phyloP scores from a whole-genome alignment of 2,888 invertebrate genomes.

The Pyrrhosoma nymphula region DNA sequence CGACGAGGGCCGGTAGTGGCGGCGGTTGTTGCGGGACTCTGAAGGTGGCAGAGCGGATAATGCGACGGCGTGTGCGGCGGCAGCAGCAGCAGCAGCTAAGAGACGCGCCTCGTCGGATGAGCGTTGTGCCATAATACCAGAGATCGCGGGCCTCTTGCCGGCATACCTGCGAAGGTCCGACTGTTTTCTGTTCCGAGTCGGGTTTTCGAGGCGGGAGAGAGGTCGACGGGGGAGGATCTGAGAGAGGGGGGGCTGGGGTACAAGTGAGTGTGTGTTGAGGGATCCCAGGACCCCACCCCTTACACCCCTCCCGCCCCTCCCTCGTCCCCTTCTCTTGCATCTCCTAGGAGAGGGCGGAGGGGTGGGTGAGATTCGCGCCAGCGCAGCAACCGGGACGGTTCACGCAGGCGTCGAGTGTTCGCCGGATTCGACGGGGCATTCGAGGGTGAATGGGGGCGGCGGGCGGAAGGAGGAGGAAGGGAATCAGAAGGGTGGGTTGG shows the following conservation, averaged over 20 bases:
- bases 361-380: constrained; percentile 41
- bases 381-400: constrained; percentile 50
- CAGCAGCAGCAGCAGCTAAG: neutral
- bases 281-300: constrained; percentile 4
- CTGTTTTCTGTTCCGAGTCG: constrained; percentile 54
- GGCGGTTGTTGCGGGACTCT: neutral
- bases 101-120: neutral
- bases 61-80: neutral
- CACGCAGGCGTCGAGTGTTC: constrained; percentile 57
- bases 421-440: neutral
- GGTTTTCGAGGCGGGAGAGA: neutral
- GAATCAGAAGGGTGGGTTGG: neutral
- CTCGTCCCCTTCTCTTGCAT: neutral
- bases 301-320: neutral
- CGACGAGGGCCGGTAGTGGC: neutral
- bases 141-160: constrained; percentile 30
- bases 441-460: neutral
- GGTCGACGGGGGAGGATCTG: neutral
- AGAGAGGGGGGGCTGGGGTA: neutral
- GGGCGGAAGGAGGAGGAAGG: neutral
- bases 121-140: constrained; percentile 34
- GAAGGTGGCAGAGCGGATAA: neutral
- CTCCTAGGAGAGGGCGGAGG: neutral
- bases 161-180: constrained; percentile 66
- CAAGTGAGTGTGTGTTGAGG: neutral